Evolutionary conservation across 2,888 invertebrate genomes (phyloP), one percentile per base, ranked within the genome.

Genomic region (Diaphora mendica): DNA sequence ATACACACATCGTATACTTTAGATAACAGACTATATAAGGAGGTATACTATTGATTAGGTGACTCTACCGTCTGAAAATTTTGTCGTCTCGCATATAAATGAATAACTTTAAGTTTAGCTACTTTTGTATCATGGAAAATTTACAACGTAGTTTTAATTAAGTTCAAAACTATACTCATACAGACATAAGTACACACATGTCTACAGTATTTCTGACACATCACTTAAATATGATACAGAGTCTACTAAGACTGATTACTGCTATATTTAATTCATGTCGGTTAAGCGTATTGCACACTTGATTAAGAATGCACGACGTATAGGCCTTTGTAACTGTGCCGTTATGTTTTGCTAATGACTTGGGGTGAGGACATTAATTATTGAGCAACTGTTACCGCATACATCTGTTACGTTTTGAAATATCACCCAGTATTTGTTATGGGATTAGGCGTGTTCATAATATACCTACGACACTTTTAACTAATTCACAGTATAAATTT

Each of bases 311-410:
- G 84, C 84, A 77, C 64, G 42, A 72, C 64, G 67, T 75, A 76
- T 70, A 74, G 71, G 82, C 74, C 79, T 69, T 78, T 84, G 84
- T 84, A 83, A 86, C 82, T 74, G 79, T 70, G 66, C 78, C 79
- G 74, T 81, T 85, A 84, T 82, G 85, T 83, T 85, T 87, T 80
- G 84, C 86, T 88, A 87, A 89, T 88, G 85, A 84, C 85, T 82
- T 77, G 68, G 75, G 74, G 76, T 76, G 74, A 35, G 74, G 64
- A 71, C 82, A 80, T 86, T 85, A 76, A 86, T 85, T 85, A 85
- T 85, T 82, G 73, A 80, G 77, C 75, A 78, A 73, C 59, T 44
- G 79, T 79, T 79, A 76, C 78, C 70, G 70, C 76, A 76, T 74
- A 77, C 70, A 68, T 71, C 26, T 74, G 74, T 79, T 67, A 71